Evolutionary conservation across 2,113 vertebrate genomes (phyloP), one percentile per base, ranked within the genome.

Genomic region (Dipodomys spectabilis): DNA sequence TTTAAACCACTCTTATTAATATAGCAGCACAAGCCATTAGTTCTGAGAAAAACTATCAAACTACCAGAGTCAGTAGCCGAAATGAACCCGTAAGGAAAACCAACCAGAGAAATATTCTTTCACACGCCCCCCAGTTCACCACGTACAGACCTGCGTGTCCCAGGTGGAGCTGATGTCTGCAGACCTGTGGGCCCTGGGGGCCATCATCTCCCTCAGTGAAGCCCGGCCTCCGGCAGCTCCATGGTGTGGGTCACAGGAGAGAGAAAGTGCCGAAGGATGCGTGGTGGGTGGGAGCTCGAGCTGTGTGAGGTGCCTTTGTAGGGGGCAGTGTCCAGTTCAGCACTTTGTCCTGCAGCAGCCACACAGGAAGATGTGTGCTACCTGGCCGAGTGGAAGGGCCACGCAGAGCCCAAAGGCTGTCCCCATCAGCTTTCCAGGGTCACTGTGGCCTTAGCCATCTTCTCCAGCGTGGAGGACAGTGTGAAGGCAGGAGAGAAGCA

Each of bases 391-490:
- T 2, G 7, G 0, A 9, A 0, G 8, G 6, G 28, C 0, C 22
- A 0, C 0, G 1, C 8, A 2, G 68, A 81, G 13, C 57, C 0
- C 0, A 0, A 11, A 81, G 19, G 6, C 0, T 2, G 0, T 25
- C 27, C 2, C 30, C 25, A 18, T 45, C 39, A 28, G 25, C 32
- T 11, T 65, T 19, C 25, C 0, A 11, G 80, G 65, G 44, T 39
- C 5, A 3, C 19, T 7, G 67, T 9, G 28, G 6, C 67, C 65
- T 44, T 80, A 10, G 2, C 9, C 5, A 4, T 25, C 30, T 28
- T 39, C 69, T 30, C 0, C 0, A 57, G 32, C 15, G 32, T 44
- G 57, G 82, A 78, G 49, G 25, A 27, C 11, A 2, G 11, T 1
- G 44, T 19, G 4, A 60, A 71, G 15, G 60, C 22, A 39, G 44